Evolutionary conservation across 1,140 invertebrate species (phyloP).

Genomic region (Leptinotarsa undecemlineata): DNA sequence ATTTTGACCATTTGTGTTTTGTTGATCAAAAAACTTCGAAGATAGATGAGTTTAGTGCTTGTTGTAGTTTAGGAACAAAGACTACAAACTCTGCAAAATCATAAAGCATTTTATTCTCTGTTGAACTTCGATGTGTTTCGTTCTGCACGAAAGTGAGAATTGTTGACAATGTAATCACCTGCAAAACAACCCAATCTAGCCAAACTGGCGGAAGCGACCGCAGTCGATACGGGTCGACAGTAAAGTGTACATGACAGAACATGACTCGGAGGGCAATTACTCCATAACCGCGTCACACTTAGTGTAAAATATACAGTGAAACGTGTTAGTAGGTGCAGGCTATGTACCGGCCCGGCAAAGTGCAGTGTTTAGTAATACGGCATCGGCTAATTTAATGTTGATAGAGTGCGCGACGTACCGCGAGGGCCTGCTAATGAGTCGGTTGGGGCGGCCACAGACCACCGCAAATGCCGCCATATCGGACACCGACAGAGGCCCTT

Average conservation of each 20-base stretch:
- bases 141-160: too few relatives aligned
- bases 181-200: neutral
- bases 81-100: too few relatives aligned
- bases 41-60: too few relatives aligned
- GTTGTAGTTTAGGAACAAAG: too few relatives aligned
- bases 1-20: too few relatives aligned
- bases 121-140: too few relatives aligned
- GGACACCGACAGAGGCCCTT: neutral
- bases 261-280: slow-evolving; percentile 4
- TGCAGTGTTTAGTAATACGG: slow-evolving; percentile 12
- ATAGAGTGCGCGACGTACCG: slow-evolving; percentile 38
- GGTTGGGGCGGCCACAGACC: slow-evolving; percentile 7
- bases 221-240: neutral
- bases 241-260: neutral
- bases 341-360: neutral
- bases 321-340: neutral
- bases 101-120: too few relatives aligned
- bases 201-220: neutral
- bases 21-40: too few relatives aligned
- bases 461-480: slow-evolving; percentile 2
- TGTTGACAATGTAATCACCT: neutral
- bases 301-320: slow-evolving; percentile 1
- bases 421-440: slow-evolving; percentile 36
- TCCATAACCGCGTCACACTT: neutral
- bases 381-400: slow-evolving; percentile 36